These are phyloP conservation scores for Cephalopholis sonnerati DNA, from an alignment of 2,113 vertebrate genomes.

Conservation along the genomic window DNA sequence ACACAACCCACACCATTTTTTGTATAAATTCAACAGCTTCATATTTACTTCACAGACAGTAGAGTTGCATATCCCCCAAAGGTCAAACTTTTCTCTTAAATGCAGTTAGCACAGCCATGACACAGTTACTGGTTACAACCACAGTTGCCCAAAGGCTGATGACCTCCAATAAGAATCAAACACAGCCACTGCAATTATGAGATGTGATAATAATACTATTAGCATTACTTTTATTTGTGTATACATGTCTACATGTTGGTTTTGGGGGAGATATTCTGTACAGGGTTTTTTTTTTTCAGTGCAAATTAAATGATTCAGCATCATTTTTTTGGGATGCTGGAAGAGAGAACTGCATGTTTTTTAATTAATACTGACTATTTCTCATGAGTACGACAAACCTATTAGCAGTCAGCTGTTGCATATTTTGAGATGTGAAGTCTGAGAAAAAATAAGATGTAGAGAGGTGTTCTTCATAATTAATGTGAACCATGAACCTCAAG, in stretches of 20 bases:
- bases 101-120: not conserved
- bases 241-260: not conserved
- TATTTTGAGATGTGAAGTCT: not conserved
- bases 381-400: not conserved
- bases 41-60: too few relatives aligned
- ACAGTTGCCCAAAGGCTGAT: not conserved
- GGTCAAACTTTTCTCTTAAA: not conserved
- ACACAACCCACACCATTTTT: not conserved
- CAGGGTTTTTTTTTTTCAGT: not conserved
- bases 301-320: not conserved
- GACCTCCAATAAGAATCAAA: not conserved
- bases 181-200: not conserved
- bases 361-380: not conserved
- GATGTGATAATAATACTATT: too few relatives aligned
- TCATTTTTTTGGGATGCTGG: not conserved
- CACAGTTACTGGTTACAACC: not conserved
- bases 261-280: not conserved
- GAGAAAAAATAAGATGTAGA: conserved; percentile 2
- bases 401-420: not conserved
- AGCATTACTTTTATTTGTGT: not conserved
- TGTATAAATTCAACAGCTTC: too few relatives aligned
- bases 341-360: not conserved
- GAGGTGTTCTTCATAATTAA: conserved; percentile 4
- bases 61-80: not conserved
- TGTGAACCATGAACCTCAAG: not conserved